Conservation (phyloP, 2,113 vertebrate species). For the Phalacrocorax pelagicus region DNA sequence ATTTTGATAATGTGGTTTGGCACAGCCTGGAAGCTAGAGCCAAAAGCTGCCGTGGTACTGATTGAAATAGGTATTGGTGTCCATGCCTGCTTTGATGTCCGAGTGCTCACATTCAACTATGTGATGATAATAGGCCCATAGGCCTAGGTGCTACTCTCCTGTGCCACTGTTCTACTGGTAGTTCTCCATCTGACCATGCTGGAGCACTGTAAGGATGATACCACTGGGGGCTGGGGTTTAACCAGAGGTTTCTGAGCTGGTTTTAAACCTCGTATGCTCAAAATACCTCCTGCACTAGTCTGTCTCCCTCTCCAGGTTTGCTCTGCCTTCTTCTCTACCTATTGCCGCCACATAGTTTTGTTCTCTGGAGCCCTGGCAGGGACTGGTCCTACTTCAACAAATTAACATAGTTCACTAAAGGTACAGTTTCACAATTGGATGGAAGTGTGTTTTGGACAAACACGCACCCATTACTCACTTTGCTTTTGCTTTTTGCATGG, state of each 20-base stretch:
- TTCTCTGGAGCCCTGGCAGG: background rate
- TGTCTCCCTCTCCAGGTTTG: background rate
- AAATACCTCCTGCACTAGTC: background rate
- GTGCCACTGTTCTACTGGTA: too few relatives aligned
- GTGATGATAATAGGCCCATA: rapidly evolving
- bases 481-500: background rate
- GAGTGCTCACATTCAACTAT: background rate
- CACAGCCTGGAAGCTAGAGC: background rate
- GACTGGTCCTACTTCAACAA: background rate
- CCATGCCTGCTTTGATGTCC: background rate
- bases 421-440: background rate
- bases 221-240: background rate
- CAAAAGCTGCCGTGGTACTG: background rate
- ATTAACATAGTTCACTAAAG: background rate
- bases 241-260: background rate
- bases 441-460: background rate
- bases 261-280: background rate
- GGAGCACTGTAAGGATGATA: background rate
- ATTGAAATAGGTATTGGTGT: background rate
- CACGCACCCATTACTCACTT: background rate
- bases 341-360: background rate
- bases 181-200: background rate
- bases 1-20: background rate
- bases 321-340: background rate
- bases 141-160: background rate